These are phyloP conservation scores for Melanotaenia pygmaea DNA, from an alignment of 2,797 vertebrate species.

Conservation along the genomic window DNA sequence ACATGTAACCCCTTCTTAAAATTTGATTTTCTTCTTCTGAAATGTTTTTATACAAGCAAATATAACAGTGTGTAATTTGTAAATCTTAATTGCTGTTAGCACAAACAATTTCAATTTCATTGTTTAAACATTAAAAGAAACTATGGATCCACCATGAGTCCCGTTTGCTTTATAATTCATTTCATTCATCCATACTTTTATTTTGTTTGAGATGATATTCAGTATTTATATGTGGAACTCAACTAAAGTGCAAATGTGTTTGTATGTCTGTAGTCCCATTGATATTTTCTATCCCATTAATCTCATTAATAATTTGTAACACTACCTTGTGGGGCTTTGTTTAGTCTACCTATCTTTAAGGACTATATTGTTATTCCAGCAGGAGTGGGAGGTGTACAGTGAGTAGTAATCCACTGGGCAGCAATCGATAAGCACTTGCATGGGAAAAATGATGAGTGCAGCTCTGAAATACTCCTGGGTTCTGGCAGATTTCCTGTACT, in stretches of 20 bases:
- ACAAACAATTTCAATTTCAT: conserved; percentile 4
- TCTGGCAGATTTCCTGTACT: conserved; percentile 39
- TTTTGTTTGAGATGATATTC: neutral
- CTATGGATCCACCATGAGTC: conserved; percentile 17
- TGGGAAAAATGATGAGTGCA: conserved; percentile 56
- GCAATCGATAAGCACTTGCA: conserved; percentile 55
- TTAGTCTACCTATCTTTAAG: conserved; percentile 44
- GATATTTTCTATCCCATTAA: conserved; percentile 25
- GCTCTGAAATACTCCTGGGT: conserved; percentile 42
- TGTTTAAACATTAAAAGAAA: conserved; percentile 2
- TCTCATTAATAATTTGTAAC: conserved; percentile 42
- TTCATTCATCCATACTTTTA: conserved; percentile 46
- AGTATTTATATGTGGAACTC: neutral
- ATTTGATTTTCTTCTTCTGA: neutral
- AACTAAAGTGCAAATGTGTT: conserved; percentile 14
- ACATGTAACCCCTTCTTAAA: neutral
- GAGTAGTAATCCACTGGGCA: conserved; percentile 33
- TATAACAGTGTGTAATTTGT: neutral
- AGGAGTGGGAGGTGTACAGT: conserved; percentile 22
- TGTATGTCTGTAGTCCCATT: conserved; percentile 4
- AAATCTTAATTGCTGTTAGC: neutral
- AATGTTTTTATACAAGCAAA: conserved; percentile 1
- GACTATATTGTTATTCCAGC: conserved; percentile 34
- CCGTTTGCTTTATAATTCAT: conserved; percentile 34
- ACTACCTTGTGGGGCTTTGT: conserved; percentile 36